These are phyloP conservation scores for Zaprionus kolodkinae DNA, from an alignment of 1,140 invertebrate species.

Conservation along the genomic window DNA sequence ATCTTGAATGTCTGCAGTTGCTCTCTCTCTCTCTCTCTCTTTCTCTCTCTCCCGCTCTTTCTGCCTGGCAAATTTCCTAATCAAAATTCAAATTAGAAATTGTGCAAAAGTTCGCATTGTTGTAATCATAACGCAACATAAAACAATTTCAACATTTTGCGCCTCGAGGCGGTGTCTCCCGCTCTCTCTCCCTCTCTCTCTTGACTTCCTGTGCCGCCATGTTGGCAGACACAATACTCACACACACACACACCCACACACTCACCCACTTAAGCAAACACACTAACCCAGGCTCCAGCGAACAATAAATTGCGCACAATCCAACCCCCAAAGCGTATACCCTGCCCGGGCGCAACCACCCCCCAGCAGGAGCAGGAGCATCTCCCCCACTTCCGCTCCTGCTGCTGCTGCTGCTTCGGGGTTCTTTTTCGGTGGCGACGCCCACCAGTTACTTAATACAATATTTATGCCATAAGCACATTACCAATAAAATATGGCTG, in stretches of 20 bases:
- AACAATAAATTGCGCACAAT: slow-evolving; percentile 81
- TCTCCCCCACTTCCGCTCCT: background rate
- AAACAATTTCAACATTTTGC: slow-evolving; percentile 79
- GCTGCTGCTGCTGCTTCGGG: background rate
- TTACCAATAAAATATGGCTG: slow-evolving; percentile 83
- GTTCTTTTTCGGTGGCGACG: slow-evolving; percentile 63
- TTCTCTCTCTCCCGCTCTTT: background rate
- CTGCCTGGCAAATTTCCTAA: slow-evolving; percentile 80
- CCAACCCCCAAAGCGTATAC: slow-evolving; percentile 65
- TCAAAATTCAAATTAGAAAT: slow-evolving; percentile 84
- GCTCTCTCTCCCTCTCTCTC: background rate
- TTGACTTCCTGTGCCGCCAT: slow-evolving; percentile 53
- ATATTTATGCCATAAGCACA: slow-evolving; percentile 84
- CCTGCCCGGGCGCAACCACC: slow-evolving; percentile 14
- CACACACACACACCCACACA: slow-evolving; percentile 31
- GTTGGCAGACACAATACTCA: slow-evolving; percentile 53
- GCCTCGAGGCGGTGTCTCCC: slow-evolving; percentile 52
- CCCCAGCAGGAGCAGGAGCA: slow-evolving; percentile 10
- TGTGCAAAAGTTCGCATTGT: slow-evolving; percentile 81
- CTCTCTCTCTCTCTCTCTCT: background rate
- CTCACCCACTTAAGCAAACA: slow-evolving; percentile 41
- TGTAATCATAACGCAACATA: slow-evolving; percentile 82
- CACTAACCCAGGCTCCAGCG: slow-evolving; percentile 45
- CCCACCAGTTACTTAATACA: slow-evolving; percentile 84
- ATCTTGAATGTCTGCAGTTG: slow-evolving; percentile 50